These are phyloP conservation scores for Frankliniella fusca DNA, from an alignment of 2,888 invertebrate genomes.

Conservation along the genomic window DNA sequence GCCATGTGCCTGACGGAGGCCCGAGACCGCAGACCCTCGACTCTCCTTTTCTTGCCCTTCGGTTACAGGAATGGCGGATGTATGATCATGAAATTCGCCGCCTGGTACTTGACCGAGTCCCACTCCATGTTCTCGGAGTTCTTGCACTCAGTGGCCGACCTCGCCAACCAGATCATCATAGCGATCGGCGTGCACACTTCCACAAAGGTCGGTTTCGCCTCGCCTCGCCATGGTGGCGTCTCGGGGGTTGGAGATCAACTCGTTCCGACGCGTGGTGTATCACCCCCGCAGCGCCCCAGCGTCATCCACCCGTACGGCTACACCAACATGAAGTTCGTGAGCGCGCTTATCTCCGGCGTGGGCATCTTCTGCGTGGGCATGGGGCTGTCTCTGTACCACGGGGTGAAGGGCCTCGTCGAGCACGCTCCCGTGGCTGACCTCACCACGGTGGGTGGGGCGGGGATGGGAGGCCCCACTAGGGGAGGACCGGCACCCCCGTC, in stretches of 20 bases:
- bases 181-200: conserved; percentile 15
- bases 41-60: neutral
- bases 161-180: conserved; percentile 16
- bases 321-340: conserved; percentile 26
- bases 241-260: neutral
- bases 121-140: conserved; percentile 27
- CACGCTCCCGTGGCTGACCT: neutral
- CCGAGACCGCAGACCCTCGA: neutral
- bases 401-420: neutral
- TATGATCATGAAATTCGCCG: conserved; percentile 1
- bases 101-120: conserved; percentile 25
- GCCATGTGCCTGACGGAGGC: no score
- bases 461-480: neutral
- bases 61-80: conserved; percentile 3
- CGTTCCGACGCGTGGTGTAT: neutral
- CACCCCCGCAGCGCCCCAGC: conserved; percentile 17
- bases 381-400: conserved; percentile 4
- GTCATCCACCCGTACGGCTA: conserved; percentile 27
- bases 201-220: neutral
- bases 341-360: conserved; percentile 28
- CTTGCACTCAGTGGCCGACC: conserved; percentile 28
- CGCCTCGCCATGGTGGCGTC: neutral
- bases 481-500: neutral
- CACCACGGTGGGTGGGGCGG: neutral
- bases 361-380: conserved; percentile 29